Conservation (phyloP, 2,888 invertebrate genomes). For the Folsomia manolachei region DNA sequence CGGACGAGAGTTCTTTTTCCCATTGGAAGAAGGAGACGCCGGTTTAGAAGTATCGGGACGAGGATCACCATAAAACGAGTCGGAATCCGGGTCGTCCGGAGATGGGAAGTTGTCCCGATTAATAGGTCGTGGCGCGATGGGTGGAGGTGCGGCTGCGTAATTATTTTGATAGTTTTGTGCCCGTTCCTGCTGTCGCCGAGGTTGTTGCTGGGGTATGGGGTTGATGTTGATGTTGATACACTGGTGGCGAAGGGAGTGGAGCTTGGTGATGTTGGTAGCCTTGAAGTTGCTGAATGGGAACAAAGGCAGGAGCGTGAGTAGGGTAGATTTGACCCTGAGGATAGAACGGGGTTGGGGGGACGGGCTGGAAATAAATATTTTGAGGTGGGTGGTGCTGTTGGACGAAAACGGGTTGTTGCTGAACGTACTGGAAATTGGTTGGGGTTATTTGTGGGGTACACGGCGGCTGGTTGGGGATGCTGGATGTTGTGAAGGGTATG, state of each 20-base stretch:
- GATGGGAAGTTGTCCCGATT: constrained; percentile 24
- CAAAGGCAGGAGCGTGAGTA: background rate
- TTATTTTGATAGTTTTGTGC: background rate
- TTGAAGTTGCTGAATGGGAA: constrained; percentile 13
- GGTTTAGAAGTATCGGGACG: constrained; percentile 24
- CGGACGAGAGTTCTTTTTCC: constrained; percentile 2
- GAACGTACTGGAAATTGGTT: constrained; percentile 13
- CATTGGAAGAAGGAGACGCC: background rate
- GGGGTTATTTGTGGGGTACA: constrained; percentile 24
- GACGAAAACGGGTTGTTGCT: constrained; percentile 5
- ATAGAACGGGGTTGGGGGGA: constrained; percentile 13
- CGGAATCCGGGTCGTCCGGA: constrained; percentile 43
- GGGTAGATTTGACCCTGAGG: constrained; percentile 1
- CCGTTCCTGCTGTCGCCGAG: background rate
- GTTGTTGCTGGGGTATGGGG: constrained; percentile 1
- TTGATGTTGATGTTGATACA: background rate
- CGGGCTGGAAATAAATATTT: constrained; percentile 6
- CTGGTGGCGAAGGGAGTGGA: background rate
- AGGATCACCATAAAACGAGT: constrained; percentile 45
- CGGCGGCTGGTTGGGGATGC: constrained; percentile 23
- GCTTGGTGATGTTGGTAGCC: constrained; percentile 7
- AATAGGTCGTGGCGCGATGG: background rate
- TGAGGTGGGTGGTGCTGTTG: background rate
- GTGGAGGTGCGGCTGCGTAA: background rate
- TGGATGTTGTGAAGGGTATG: constrained; percentile 22